Evolutionary conservation across 2,113 vertebrate genomes (phyloP).

Genomic region (Lepus americanus): DNA sequence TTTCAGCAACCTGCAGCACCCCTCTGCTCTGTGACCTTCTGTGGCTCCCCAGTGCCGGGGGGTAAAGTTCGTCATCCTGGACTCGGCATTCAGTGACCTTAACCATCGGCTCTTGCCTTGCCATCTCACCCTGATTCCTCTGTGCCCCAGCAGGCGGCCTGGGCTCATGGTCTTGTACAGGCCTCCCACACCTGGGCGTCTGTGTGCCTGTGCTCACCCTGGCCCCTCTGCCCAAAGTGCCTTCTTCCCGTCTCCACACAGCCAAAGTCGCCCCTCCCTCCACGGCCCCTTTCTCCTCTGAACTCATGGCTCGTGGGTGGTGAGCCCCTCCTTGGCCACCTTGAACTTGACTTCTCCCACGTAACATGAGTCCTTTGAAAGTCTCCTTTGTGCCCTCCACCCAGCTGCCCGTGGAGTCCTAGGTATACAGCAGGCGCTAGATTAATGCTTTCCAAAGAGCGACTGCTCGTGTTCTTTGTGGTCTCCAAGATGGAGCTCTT

Average conservation of each 20-base stretch:
- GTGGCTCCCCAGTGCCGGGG: not conserved
- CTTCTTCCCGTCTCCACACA: not conserved
- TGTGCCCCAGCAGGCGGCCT: not conserved
- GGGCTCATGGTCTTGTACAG: not conserved
- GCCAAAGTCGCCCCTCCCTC: not conserved
- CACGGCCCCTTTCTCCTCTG: not conserved
- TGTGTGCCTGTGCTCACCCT: not conserved
- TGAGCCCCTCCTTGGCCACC: not conserved
- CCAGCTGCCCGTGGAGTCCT: too few species aligned
- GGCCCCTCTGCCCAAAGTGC: not conserved
- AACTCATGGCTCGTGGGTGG: not conserved
- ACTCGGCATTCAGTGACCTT: not conserved
- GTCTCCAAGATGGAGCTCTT: not conserved
- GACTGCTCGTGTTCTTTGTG: not conserved
- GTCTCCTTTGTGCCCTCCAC: not conserved
- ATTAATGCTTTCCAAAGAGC: not conserved
- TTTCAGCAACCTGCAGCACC: not conserved
- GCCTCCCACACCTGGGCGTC: not conserved
- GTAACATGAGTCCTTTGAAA: not conserved
- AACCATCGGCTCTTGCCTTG: not conserved
- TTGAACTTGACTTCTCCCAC: not conserved
- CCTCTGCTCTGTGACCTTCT: not conserved
- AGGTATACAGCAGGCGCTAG: not conserved
- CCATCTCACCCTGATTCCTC: not conserved
- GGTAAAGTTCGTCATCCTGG: not conserved